phyloP scores from a whole-genome alignment of 1,140 invertebrate species.

The Brachionus koreanus region DNA sequence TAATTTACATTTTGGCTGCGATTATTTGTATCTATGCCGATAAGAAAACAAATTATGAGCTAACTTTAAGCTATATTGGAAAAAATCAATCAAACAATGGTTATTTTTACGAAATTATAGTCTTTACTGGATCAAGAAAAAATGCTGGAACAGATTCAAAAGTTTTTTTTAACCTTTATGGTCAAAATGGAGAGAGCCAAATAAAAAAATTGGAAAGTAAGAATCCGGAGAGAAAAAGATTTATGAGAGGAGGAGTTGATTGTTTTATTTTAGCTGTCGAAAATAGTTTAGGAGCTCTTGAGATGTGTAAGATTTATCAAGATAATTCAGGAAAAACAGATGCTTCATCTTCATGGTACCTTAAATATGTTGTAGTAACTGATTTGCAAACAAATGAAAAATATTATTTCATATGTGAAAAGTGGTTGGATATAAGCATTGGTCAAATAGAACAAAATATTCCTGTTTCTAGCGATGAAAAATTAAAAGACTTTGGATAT shows the following conservation, averaged over 20 bases:
- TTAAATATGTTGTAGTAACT: conserved; percentile 60
- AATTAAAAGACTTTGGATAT: conserved; percentile 60
- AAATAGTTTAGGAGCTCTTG: conserved; percentile 61
- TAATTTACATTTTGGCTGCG: conserved; percentile 51
- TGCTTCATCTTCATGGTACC: conserved; percentile 61
- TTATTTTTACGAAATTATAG: conserved; percentile 47
- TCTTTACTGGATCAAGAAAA: conserved; percentile 54
- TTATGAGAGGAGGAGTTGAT: conserved; percentile 56
- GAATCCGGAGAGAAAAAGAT: conserved; percentile 50
- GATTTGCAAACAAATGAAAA: conserved; percentile 62
- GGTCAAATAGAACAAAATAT: conserved; percentile 62
- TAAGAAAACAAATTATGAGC: conserved; percentile 59
- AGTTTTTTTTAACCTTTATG: conserved; percentile 49
- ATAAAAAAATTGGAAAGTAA: conserved; percentile 52
- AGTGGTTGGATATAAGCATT: conserved; percentile 63
- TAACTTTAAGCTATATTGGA: conserved; percentile 47
- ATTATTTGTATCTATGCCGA: conserved; percentile 61
- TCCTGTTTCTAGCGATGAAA: conserved; percentile 60
- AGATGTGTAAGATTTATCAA: conserved; percentile 62
- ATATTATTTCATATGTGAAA: conserved; percentile 61
- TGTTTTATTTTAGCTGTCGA: conserved; percentile 52
- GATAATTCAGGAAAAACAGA: conserved; percentile 62
- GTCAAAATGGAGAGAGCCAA: conserved; percentile 49
- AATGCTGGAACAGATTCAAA: conserved; percentile 55
- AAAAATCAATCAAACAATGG: conserved; percentile 56